Percentiles rank a stretch among this genome's conserved stretches.
Evolutionary conservation across 2,113 vertebrate species (phyloP).

Genomic region (Naja naja): DNA sequence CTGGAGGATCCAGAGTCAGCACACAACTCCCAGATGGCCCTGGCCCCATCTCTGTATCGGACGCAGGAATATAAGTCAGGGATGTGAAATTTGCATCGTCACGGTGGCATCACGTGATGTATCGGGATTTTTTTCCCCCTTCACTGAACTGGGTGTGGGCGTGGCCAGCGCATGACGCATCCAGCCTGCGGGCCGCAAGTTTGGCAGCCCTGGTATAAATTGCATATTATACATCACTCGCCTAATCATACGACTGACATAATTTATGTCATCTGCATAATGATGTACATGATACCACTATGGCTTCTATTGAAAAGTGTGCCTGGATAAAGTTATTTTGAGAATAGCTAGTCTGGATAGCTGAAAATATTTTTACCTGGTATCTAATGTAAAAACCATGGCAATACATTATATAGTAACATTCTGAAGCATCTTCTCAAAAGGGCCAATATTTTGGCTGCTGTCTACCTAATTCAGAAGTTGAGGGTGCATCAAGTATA

Average conservation of each 20-base stretch:
- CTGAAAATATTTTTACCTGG: background rate
- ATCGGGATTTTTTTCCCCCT: no score
- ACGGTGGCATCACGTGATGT: no score
- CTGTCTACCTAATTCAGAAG: background rate
- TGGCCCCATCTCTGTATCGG: no score
- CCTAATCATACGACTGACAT: background rate
- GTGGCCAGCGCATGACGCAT: no score
- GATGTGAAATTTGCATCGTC: no score
- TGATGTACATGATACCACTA: background rate
- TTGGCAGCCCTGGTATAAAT: background rate
- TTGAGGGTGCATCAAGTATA: background rate
- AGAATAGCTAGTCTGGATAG: background rate
- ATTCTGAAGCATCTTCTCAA: background rate
- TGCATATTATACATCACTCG: background rate
- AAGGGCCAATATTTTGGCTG: background rate
- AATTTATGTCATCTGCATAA: background rate
- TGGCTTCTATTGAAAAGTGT: background rate
- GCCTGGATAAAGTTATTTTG: no score
- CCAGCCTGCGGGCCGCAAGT: no score
- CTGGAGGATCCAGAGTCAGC: no score
- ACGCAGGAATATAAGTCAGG: no score
- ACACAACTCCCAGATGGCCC: no score
- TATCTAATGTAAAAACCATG: background rate
- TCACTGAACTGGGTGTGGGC: no score
- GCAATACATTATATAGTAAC: background rate